Conservation (phyloP, 2,888 invertebrate genomes). For the Melikaiella ostensackeni region DNA sequence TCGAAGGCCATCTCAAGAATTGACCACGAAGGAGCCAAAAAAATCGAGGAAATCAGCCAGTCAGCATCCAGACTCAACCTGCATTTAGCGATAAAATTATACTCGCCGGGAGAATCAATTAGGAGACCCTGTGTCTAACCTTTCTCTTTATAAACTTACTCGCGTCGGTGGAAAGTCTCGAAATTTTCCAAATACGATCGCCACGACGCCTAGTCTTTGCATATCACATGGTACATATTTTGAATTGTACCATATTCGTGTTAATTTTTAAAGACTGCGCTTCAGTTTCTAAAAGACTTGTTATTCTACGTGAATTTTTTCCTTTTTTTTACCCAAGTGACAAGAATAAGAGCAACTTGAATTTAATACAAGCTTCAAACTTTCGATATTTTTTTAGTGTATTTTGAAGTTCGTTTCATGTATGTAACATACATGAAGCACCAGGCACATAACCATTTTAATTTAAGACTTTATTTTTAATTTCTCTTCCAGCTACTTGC, state of each 20-base stretch:
- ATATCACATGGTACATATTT: not conserved
- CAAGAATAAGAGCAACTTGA: not conserved
- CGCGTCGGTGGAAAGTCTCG: conserved; percentile 26
- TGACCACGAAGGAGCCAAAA: conserved; percentile 80
- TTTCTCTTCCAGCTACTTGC: not conserved
- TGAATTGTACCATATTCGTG: conserved; percentile 29
- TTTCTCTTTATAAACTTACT: conserved; percentile 27
- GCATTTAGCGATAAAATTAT: conserved; percentile 70
- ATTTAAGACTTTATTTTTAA: not conserved
- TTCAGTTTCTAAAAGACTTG: conserved; percentile 12
- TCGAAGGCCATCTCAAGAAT: conserved; percentile 84
- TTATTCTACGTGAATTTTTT: not conserved
- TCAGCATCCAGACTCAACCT: conserved; percentile 83
- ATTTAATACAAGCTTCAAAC: not conserved
- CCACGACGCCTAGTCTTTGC: not conserved
- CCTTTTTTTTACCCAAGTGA: conserved; percentile 1
- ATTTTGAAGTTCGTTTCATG: not conserved
- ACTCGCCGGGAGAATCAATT: conserved; percentile 27
- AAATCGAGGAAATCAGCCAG: conserved; percentile 82
- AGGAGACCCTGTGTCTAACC: conserved; percentile 11
- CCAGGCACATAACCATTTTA: not conserved
- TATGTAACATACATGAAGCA: not conserved
- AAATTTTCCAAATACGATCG: not conserved
- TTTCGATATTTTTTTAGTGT: not conserved
- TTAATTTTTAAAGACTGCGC: conserved; percentile 22